Base-by-base conservation (phyloP, 53 echinoderm and acorn worm species). In the Patiria pectinifera region DNA sequence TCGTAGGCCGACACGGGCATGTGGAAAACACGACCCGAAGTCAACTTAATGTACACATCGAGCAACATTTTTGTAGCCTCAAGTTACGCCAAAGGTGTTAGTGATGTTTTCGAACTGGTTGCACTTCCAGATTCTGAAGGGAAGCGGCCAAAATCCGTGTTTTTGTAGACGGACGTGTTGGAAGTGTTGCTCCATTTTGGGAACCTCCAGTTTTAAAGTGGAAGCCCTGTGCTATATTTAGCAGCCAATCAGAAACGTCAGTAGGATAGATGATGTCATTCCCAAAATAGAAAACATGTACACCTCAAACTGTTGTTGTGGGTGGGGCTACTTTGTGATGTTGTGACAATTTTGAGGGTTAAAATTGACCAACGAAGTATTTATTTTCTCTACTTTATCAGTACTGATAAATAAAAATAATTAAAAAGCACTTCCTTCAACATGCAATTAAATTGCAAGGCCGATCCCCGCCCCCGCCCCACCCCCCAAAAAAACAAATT, bases 161-260 rank as follows among this genome's bases (percentile, higher is more conserved):
- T 87, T 90, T 80, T 80, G 66, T 80, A 45, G 82, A 91, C 74
- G 74, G 48, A 83, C 3, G 69, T 21, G 24, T 35, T 6, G 0
- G 13, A 0, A 14, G 24, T 82, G 45, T 43, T 26, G 8, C 24
- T 35, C 84, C 70, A 61, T 92, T 25, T 35, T 74, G 77, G 87
- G 60, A 25, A 75, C 76, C 13, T 76, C 77, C 25, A 53, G 53
- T 53, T 79, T 63, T 63, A 62, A 62, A 66, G 82, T 82, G 93
- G 93, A 61, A 92, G 69, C 82, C 93, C 86, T 92, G 69, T 5
- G 78, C 95, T 95, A 95, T 95, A 80, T 95, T 93, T 93, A 93
- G 80, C 92, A 91, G 75, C 95, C 95, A 95, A 95, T 95, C 95
- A 95, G 48, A 93, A 71, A 23, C 80, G 21, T 82, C 58, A 2